Base-by-base conservation (phyloP, 2,888 invertebrate genomes). In the Drosophila fungiperda region DNA sequence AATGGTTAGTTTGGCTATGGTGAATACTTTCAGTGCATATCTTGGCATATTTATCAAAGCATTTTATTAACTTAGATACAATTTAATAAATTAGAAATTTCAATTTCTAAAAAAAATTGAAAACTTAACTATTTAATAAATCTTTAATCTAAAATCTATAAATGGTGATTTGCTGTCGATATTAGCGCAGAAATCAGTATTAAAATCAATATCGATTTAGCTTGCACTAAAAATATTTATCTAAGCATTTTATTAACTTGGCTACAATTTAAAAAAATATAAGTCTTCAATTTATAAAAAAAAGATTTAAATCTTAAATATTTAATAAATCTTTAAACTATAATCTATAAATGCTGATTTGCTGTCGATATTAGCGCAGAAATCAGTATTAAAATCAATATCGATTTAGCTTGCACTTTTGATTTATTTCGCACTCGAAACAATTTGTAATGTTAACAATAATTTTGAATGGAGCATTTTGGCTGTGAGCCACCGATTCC, bases 401-500 rank as follows among this genome's bases (percentile, higher is more conserved):
- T 68, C 35, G 65, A 71, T 72, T 72, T 83, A 83, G 73, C 72
- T 64, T 66, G 61, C 89, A 48, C 54, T 66, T 67, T 57, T 78
- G 88, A 84, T 78, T 85, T 80, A 88, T 73, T 71, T 54, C 42
- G 29, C 65, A 57, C 68, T 67, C 32, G 49, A 49, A 54, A 61
- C 52, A 64, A 62, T 69, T 59, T 61, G 67, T 65, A 75, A 82
- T 73, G 73, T 59, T 52, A 60, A 79, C 67, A 57, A 74, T 81
- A 77, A 77, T 83, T 77, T 68, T n/a, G 54, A 73, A 36, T 33
- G 17, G 38, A 54, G 52, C 15, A 17, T 52, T 71, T 70, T 72
- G 60, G 78, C 83, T 80, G 68, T 69, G 69, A 79, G 85, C 85
- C 35, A 76, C 80, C 72, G 88, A 84, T 84, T 73, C 69, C 68